Evolutionary conservation across 2,113 vertebrate species (phyloP).

Genomic region (Laterallus jamaicensis): DNA sequence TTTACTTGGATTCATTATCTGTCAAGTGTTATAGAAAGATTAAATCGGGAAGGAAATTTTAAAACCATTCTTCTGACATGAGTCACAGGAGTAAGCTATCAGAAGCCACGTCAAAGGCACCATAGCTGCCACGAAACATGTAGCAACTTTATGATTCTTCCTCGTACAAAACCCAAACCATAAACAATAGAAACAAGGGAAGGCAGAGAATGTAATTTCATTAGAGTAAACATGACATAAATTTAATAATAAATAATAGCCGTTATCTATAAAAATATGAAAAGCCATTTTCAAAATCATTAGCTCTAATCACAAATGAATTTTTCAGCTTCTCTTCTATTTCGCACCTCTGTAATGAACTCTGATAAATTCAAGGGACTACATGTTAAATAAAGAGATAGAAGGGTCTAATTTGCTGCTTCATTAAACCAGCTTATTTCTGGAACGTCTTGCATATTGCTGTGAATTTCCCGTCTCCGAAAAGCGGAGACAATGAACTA

Average conservation of each 20-base stretch:
- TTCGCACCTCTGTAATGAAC: conserved; percentile 73
- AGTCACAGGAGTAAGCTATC: conserved; percentile 45
- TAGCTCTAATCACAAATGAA: conserved; percentile 75
- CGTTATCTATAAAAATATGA: conserved; percentile 59
- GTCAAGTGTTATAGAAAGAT: conserved; percentile 20
- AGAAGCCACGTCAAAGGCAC: conserved; percentile 23
- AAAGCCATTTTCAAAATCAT: conserved; percentile 73
- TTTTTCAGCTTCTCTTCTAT: conserved; percentile 69
- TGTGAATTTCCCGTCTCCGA: conserved; percentile 74
- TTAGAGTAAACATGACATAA: conserved; percentile 57
- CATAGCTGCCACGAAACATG: not conserved
- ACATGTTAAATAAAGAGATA: conserved; percentile 83
- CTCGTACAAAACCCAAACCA: conserved; percentile 35
- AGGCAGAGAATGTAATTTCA: conserved; percentile 55
- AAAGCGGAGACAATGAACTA: conserved; percentile 69
- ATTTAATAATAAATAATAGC: conserved; percentile 75
- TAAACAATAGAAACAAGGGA: conserved; percentile 61
- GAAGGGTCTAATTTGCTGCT: conserved; percentile 81
- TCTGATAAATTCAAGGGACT: conserved; percentile 75
- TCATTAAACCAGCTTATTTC: conserved; percentile 80
- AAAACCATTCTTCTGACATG: conserved; percentile 40
- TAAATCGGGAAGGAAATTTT: conserved; percentile 48
- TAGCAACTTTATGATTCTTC: conserved; percentile 23
- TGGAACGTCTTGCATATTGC: conserved; percentile 68
- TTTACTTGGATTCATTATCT: conserved; percentile 31